Evolutionary conservation across 2,888 invertebrate genomes (phyloP).

Genomic region (Biston stratarius): DNA sequence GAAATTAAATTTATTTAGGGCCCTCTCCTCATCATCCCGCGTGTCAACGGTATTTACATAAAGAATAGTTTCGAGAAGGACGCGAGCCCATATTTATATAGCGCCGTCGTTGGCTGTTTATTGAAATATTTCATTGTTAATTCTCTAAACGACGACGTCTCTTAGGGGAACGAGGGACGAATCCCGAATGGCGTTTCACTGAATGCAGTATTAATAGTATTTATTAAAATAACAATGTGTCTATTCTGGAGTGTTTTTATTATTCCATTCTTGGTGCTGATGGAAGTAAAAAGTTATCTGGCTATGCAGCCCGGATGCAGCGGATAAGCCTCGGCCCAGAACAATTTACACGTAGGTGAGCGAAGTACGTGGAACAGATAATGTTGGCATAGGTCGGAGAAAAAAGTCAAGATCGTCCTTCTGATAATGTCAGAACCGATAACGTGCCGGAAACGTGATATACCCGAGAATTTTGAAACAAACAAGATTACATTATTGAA

Average conservation of each 20-base stretch:
- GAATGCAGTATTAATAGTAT: constrained; percentile 77
- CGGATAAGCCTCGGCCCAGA: constrained; percentile 68
- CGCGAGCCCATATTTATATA: constrained; percentile 79
- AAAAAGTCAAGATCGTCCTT: constrained; percentile 65
- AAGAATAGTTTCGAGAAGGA: constrained; percentile 80
- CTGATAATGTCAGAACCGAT: constrained; percentile 66
- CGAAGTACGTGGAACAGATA: constrained; percentile 63
- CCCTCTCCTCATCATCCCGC: constrained; percentile 74
- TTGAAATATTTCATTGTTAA: constrained; percentile 85
- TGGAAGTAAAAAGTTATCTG: constrained; percentile 60
- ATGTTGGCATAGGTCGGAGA: constrained; percentile 77
- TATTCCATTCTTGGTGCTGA: constrained; percentile 56
- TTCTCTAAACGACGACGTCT: constrained; percentile 73
- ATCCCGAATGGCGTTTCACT: constrained; percentile 65
- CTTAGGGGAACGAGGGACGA: constrained; percentile 62
- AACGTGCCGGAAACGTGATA: constrained; percentile 62
- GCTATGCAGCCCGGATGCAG: constrained; percentile 63
- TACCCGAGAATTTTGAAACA: constrained; percentile 41
- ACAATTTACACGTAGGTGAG: constrained; percentile 75
- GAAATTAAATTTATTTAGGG: constrained; percentile 85
- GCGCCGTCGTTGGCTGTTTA: constrained; percentile 74
- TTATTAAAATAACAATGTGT: constrained; percentile 81
- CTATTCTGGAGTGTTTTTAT: constrained; percentile 54
- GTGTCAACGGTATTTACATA: constrained; percentile 81
- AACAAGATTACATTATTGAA: constrained; percentile 32